phyloP scores from a whole-genome alignment of 2,113 vertebrate genomes.

The Hippoglossus stenolepis region DNA sequence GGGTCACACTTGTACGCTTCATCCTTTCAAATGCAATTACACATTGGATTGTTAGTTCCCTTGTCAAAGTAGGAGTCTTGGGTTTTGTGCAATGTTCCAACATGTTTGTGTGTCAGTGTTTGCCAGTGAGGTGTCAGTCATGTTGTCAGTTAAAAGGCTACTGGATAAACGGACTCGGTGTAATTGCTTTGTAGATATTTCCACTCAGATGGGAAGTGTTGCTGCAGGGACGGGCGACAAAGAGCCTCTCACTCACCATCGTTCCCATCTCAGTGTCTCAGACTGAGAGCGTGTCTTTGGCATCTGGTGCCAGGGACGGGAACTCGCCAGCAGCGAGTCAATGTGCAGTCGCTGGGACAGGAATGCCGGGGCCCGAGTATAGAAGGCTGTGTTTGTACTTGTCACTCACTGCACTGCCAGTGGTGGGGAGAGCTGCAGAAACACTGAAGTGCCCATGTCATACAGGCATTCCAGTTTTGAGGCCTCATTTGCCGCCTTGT shows the following conservation, averaged over 20 bases:
- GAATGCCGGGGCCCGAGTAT: slow-evolving; percentile 47
- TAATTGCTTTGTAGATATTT: slow-evolving; percentile 53
- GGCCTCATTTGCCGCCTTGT: slow-evolving; percentile 76
- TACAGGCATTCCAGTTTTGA: slow-evolving; percentile 75
- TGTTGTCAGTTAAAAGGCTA: slow-evolving; percentile 19
- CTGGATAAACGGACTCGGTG: slow-evolving; percentile 12
- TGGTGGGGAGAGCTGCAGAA: slow-evolving; percentile 73
- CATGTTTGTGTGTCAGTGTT: slow-evolving; percentile 51
- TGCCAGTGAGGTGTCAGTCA: slow-evolving; percentile 52
- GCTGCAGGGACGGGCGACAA: slow-evolving; percentile 29
- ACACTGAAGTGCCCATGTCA: slow-evolving; percentile 70
- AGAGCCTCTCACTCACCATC: slow-evolving; percentile 47
- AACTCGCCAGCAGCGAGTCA: slow-evolving; percentile 56
- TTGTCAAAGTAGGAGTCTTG: slow-evolving; percentile 29
- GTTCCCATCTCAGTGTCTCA: slow-evolving; percentile 20
- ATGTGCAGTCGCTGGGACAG: slow-evolving; percentile 54
- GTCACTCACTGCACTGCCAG: slow-evolving; percentile 77
- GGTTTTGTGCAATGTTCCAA: slow-evolving; percentile 21
- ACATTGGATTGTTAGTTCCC: slow-evolving; percentile 18
- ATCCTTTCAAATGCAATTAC: slow-evolving; percentile 50
- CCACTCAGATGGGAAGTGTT: slow-evolving; percentile 16
- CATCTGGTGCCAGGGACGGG: slow-evolving; percentile 40
- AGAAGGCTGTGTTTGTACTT: slow-evolving; percentile 79
- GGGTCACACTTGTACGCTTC: slow-evolving; percentile 35
- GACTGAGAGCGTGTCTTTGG: slow-evolving; percentile 44